Conservation (phyloP, 2,797 vertebrate genomes). For the Poecilia picta region DNA sequence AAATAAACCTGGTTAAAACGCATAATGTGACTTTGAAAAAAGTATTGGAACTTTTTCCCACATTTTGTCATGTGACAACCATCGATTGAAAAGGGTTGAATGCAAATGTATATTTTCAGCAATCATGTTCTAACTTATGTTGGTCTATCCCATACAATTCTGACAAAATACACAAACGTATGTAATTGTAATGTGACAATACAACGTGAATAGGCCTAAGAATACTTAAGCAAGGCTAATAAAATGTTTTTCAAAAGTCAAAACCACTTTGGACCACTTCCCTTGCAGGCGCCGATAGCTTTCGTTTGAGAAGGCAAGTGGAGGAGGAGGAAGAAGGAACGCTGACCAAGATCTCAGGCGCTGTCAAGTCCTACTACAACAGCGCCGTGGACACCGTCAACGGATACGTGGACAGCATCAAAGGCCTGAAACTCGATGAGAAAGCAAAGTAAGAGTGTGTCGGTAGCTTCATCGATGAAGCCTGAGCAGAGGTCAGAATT, state of each 20-base stretch:
- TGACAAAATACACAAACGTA: background rate
- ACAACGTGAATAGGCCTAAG: background rate
- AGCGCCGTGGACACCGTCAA: constrained; percentile 38
- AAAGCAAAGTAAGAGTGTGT: constrained; percentile 73
- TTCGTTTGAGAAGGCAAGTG: constrained; percentile 71
- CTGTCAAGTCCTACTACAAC: constrained; percentile 70
- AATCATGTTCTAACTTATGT: background rate
- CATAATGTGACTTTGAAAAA: background rate
- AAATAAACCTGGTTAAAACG: background rate
- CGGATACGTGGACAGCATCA: constrained; percentile 66
- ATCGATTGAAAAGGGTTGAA: background rate
- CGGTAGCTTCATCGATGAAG: background rate
- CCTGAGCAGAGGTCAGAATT: background rate
- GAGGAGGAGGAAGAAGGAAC: constrained; percentile 57
- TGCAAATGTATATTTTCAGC: background rate
- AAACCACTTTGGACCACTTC: constrained; percentile 4
- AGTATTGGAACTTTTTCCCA: background rate
- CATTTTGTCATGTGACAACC: background rate
- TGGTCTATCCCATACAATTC: no score
- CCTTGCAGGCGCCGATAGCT: constrained; percentile 72
- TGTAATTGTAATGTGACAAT: background rate
- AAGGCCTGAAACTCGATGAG: constrained; percentile 74
- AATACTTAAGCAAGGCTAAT: background rate
- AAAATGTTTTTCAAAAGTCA: background rate
- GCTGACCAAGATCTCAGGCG: constrained; percentile 49